phyloP scores from a whole-genome alignment of 2,888 invertebrate species.

The Leistus spinibarbis region DNA sequence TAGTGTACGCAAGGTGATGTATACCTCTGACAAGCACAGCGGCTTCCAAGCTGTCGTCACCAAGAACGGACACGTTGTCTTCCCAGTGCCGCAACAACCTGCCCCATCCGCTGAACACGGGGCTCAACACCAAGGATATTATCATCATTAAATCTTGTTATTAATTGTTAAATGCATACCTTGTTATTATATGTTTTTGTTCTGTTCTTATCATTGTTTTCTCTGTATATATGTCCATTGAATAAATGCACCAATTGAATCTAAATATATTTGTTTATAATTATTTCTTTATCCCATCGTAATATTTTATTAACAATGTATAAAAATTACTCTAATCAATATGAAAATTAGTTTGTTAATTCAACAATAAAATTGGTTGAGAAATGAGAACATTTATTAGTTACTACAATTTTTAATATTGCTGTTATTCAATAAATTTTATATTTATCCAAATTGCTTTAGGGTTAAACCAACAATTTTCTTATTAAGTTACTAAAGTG shows the following conservation, averaged over 20 bases:
- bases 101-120: background rate
- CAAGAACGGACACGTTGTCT: constrained; percentile 11
- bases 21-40: constrained; percentile 25
- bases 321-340: too few species aligned
- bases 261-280: background rate
- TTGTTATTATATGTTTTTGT: background rate
- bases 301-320: background rate
- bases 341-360: too few species aligned
- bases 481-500: too few species aligned
- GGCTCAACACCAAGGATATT: background rate
- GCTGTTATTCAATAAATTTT: too few species aligned
- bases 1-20: constrained; percentile 26
- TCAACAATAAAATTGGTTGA: too few species aligned
- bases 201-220: background rate
- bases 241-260: background rate
- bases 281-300: background rate
- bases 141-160: background rate
- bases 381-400: too few species aligned
- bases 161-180: background rate
- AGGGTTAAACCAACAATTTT: too few species aligned
- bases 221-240: background rate
- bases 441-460: too few species aligned
- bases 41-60: constrained; percentile 30
- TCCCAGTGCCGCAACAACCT: constrained; percentile 2
- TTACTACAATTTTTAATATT: too few species aligned